Percentiles rank a stretch among this genome's conserved stretches.
These are phyloP conservation scores for Mactromeris polynyma DNA, from an alignment of 2,888 invertebrate species.

Conservation along the genomic window DNA sequence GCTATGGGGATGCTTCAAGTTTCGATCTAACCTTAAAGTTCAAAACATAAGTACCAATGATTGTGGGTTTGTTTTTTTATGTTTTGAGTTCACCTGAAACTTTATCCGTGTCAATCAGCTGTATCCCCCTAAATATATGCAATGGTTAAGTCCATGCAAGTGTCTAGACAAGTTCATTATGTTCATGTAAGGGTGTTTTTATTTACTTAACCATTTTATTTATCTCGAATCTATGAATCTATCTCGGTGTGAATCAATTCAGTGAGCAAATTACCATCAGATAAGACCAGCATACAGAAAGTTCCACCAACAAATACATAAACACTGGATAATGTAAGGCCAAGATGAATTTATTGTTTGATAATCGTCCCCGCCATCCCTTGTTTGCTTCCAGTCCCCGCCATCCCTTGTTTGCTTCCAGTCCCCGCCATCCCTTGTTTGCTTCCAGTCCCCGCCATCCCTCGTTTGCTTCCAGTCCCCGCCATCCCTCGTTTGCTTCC, in stretches of 20 bases:
- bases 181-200: slow-evolving; percentile 6
- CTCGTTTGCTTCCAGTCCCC: too few species aligned
- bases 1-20: too few species aligned
- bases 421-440: not conserved
- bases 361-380: not conserved
- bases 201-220: not conserved
- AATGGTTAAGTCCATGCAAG: not conserved
- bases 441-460: not conserved
- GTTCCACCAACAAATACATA: not conserved
- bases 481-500: too few species aligned
- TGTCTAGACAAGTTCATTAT: slow-evolving; percentile 1
- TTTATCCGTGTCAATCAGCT: not conserved
- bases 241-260: slow-evolving; percentile 10
- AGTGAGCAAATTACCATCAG: slow-evolving; percentile 3
- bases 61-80: not conserved
- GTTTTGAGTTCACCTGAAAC: not conserved
- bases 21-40: not conserved
- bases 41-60: not conserved
- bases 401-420: not conserved
- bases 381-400: not conserved
- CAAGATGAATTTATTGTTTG: not conserved
- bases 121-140: not conserved
- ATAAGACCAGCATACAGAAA: slow-evolving; percentile 16
- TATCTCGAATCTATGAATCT: slow-evolving; percentile 9
- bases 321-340: not conserved